Conservation (phyloP, 2,888 invertebrate genomes). For the Nemotelus pantherinus region DNA sequence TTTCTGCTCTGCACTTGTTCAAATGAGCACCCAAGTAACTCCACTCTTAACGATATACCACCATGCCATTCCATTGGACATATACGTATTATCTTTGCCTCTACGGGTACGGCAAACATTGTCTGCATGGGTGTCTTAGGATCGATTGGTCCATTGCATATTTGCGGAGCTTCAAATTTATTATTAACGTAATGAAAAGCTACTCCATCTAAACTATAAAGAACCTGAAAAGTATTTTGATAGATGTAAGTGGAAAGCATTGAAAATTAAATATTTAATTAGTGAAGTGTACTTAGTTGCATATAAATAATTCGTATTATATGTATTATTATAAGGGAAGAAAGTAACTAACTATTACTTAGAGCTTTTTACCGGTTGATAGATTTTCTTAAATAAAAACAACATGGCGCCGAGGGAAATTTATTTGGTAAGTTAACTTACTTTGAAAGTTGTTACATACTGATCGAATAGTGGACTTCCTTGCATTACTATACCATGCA, state of each 20-base stretch:
- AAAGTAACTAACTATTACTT: too few species aligned
- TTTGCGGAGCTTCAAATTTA: constrained; percentile 68
- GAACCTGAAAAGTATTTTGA: constrained; percentile 55
- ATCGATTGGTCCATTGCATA: constrained; percentile 79
- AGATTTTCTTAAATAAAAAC: too few species aligned
- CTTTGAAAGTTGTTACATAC: constrained; percentile 81
- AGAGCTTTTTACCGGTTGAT: too few species aligned
- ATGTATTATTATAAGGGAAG: too few species aligned
- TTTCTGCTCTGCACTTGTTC: background rate
- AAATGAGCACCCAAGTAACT: constrained; percentile 74
- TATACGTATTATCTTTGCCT: constrained; percentile 77
- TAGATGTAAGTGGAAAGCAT: background rate
- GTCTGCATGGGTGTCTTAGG: constrained; percentile 69
- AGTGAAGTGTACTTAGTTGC: too few species aligned
- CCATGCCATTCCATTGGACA: constrained; percentile 81
- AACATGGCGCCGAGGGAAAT: too few species aligned
- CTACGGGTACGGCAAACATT: constrained; percentile 76
- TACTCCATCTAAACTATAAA: constrained; percentile 75
- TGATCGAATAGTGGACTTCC: constrained; percentile 76
- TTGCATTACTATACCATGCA: constrained; percentile 79
- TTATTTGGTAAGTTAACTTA: constrained; percentile 45
- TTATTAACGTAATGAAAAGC: constrained; percentile 71
- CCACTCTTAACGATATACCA: constrained; percentile 74
- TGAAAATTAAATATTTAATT: too few species aligned
- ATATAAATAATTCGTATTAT: too few species aligned